Base-by-base conservation (phyloP, 1,140 invertebrate species). In the Monomorium pharaonis region DNA sequence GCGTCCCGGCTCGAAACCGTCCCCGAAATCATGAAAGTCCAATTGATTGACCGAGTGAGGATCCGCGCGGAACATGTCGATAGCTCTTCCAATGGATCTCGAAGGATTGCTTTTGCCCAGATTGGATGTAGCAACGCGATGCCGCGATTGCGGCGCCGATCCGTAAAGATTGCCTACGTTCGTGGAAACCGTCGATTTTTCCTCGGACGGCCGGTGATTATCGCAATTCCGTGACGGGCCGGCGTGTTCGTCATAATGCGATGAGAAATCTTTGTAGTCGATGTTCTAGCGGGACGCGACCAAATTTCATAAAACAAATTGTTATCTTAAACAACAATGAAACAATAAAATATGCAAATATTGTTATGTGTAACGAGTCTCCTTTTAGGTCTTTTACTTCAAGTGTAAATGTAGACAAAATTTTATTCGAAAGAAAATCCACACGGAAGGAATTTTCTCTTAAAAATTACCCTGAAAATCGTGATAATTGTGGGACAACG, bases 31-130 rank as follows among this genome's bases (percentile, higher is more conserved):
- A 6, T 88, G 56, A 14, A 75, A 78, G 0, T 90, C 88, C 4
- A 90, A 37, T 47, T 88, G 89, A 54, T 90, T 90, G 16, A 80
- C 27, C 18, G 63, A 86, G 9, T 80, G 33, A 9, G 86, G 42
- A 60, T 90, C 84, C 14, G 51, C 58, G 2, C 67, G 77, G 0
- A 88, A 27, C 30, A 30, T 9, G 1, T 86, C 33, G 4, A 77
- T 76, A 0, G 37, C 49, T 44, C 74, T 81, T 37, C 49, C 84
- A 10, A 16, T 7, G 12, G 54, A 9, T 27, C 49, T 89, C 10
- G 44, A 51, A 14, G 27, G 21, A n/a, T 7, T 30, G 30, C 21
- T 81, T 27, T 44, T 81, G 12, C 81, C 81, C 27, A 89, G 37
- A 4, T 83, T 74, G 0, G 58, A 47, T 16, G 47, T 54, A n/a